Evolutionary conservation across 2,888 invertebrate genomes (phyloP).

Genomic region (Agapostemon virescens): DNA sequence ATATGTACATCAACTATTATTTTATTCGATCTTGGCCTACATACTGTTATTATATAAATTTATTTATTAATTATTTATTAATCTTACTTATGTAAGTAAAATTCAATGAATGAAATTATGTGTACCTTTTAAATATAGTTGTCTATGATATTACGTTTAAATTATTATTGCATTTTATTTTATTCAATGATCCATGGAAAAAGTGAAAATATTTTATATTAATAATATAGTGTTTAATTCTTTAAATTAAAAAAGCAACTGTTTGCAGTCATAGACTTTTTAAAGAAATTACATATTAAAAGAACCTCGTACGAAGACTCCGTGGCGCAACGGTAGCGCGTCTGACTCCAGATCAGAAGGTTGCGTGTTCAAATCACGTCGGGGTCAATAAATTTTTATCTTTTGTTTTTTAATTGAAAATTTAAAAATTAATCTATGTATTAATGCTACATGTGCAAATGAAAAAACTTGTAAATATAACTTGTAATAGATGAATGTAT

Average conservation of each 20-base stretch:
- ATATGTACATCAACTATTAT: no score
- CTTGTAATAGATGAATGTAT: neutral
- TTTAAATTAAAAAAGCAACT: neutral
- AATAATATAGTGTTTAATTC: no score
- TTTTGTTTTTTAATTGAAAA: conserved; percentile 2
- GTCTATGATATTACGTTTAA: neutral
- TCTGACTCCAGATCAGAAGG: conserved; percentile 99
- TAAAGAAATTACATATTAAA: conserved; percentile 1
- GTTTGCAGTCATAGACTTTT: neutral
- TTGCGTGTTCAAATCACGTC: conserved; percentile 99
- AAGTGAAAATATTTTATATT: neutral
- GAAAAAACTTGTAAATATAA: neutral
- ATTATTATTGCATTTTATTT: neutral
- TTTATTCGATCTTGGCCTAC: no score
- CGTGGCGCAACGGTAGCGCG: conserved; percentile 99
- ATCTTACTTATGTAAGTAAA: no score
- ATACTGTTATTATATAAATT: no score
- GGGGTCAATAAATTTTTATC: conserved; percentile 84
- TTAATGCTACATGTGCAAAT: neutral
- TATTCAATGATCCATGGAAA: neutral
- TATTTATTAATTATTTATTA: no score
- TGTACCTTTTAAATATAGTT: no score
- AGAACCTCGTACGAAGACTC: conserved; percentile 82
- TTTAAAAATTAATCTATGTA: neutral
- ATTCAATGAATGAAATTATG: no score